Base-by-base conservation (phyloP, 2,888 invertebrate genomes). In the Apodemia zela region DNA sequence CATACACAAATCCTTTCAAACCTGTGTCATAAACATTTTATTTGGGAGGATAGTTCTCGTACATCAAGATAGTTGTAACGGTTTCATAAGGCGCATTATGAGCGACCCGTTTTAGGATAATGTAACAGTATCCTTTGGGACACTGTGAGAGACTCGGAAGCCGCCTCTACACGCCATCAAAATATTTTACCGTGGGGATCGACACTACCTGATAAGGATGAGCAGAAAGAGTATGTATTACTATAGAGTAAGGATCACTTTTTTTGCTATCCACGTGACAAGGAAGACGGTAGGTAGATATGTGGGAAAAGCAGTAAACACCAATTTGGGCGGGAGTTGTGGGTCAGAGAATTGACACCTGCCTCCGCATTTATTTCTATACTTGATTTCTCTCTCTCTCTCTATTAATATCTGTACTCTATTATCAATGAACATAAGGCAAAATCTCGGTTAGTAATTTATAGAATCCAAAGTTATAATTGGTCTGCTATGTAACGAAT, bases 151-250 rank as follows among this genome's bases (percentile, higher is more conserved):
- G 71, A 72, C 70, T 75, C 78, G 80, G 79, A 81, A 78, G 77
- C 86, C 82, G 88, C 85, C 77, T 82, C 79, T 71, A 81, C 82
- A 81, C 75, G 77, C 82, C 80, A 87, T 88, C 87, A 88, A 89
- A 87, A 87, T 88, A 86, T 84, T 88, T 88, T 83, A 88, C 82
- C 75, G 79, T 79, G 75, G 80, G 79, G 80, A 79, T 80, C 82
- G 77, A 75, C 71, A 85, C 87, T 89, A 88, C 87, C 85, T 87
- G 88, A 88, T 87, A 89, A 87, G 84, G 84, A 81, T 21, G 21
- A 51, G 21, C 11, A 11, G 51, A 4, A 10, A 11, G 51, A 51
- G 17, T 5, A 51, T 51, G 21, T 51, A 18, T 8, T 49, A 18
- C 17, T 17, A 49, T 49, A 18, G 49, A 49, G 17, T 1, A 35